Base-by-base conservation (phyloP, 2,888 invertebrate species). In the Apotomis turbidana region DNA sequence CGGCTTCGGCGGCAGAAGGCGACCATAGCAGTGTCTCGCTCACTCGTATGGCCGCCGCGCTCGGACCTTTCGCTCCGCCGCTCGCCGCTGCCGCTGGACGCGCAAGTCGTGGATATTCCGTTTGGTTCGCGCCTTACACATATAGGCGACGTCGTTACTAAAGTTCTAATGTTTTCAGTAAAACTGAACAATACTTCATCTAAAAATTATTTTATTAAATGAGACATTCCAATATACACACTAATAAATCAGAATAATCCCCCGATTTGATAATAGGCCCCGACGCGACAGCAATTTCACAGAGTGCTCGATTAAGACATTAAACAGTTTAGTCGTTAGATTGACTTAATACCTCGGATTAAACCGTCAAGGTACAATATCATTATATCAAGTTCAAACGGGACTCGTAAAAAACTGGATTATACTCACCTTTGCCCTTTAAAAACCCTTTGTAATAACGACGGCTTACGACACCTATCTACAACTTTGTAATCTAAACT, bases 371-470 rank as follows among this genome's bases (percentile, higher is more conserved):
- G 55, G 51, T 71, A 60, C 61, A 67, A 67, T 67, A 67, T 71
- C 61, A 60, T 60, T 61, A 67, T 67, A 67, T 71, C 55, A 57
- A 71, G 71, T 67, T 67, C 60, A 59, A 60, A 66, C 58, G 41
- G 44, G 38, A 15, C n/a, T 55, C 61, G 41, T 67, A 67, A 71
- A 68, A 71, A 61, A 71, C 38, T 15, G 51, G 49, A 61, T 67
- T 67, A 57, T 55, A 15, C 49, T 57, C 13, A 67, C 71, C 67
- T 71, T 67, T 71, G 71, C 60, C 71, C 71, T 71, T 71, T 67
- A 61, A 8, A 51, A 41, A 64, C 64, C 54, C 60, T 67, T 67
- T 61, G 15, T 60, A 67, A 61, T 57, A 52, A 51, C 38, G 9
- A 9, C 12, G 12, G 36, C 36, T 51, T 51, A 62, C 62, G 0